phyloP scores from a whole-genome alignment of 2,797 vertebrate species.

The Lophius americanus region DNA sequence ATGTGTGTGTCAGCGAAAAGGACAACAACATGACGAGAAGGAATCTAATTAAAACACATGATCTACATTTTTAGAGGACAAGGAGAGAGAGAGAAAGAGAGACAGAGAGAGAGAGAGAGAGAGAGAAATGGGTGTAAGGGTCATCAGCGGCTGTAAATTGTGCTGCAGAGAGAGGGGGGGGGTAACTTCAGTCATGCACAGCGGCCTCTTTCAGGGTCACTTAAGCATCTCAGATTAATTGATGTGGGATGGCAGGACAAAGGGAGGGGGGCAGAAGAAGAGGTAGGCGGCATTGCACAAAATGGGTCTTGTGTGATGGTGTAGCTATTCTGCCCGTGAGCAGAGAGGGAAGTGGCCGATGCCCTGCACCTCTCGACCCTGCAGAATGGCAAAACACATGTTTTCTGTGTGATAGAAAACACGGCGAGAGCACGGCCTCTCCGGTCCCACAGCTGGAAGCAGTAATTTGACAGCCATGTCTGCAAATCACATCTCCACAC shows the following conservation, averaged over 20 bases:
- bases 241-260: constrained; percentile 33
- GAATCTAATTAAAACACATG: constrained; percentile 61
- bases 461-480: constrained; percentile 74
- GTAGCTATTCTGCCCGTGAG: constrained; percentile 35
- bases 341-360: constrained; percentile 40
- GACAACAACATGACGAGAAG: constrained; percentile 41
- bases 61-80: constrained; percentile 28
- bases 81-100: not conserved
- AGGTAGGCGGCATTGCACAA: constrained; percentile 20
- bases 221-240: constrained; percentile 68
- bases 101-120: not conserved
- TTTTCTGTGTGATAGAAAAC: constrained; percentile 21
- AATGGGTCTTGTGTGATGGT: constrained; percentile 13
- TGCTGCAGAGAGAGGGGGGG: constrained; percentile 20
- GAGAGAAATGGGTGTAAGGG: constrained; percentile 9
- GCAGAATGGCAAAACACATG: constrained; percentile 44
- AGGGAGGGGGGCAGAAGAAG: constrained; percentile 20
- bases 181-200: constrained; percentile 65
- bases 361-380: constrained; percentile 32
- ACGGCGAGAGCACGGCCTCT: constrained; percentile 30
- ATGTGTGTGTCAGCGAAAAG: not conserved
- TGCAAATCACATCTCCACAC: constrained; percentile 74
- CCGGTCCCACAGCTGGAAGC: constrained; percentile 57
- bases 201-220: constrained; percentile 63
- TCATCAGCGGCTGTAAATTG: constrained; percentile 47